Conservation (phyloP, 2,113 vertebrate species). For the Hydrolagus affinis region DNA sequence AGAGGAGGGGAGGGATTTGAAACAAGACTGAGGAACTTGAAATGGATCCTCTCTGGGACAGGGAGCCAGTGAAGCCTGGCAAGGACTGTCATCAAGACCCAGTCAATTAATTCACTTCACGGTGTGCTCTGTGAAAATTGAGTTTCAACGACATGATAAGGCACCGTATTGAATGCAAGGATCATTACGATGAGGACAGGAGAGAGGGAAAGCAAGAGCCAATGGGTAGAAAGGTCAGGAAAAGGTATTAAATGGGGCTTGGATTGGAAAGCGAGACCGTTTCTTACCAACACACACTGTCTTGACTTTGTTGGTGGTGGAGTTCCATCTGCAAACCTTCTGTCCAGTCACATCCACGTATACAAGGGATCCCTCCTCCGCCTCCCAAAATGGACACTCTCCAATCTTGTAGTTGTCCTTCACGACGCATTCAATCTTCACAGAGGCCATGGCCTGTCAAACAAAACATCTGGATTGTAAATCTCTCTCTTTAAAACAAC, state of each 20-base stretch:
- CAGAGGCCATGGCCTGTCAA: conserved; percentile 60
- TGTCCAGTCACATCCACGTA: conserved; percentile 71
- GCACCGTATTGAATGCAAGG: too few relatives aligned
- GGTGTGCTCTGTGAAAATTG: too few relatives aligned
- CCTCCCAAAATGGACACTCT: conserved; percentile 86
- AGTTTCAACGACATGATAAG: too few relatives aligned
- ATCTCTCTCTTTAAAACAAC: background rate
- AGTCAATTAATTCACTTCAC: too few relatives aligned
- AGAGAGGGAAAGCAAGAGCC: too few relatives aligned
- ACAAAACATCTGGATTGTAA: background rate
- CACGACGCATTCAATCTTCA: conserved; percentile 67
- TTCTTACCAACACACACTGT: conserved; percentile 63
- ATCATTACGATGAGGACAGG: too few relatives aligned
- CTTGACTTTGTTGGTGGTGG: conserved; percentile 49
- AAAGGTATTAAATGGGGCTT: background rate
- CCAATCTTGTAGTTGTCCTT: conserved; percentile 52
- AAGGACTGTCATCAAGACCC: too few relatives aligned
- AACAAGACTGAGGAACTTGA: too few relatives aligned
- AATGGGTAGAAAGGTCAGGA: too few relatives aligned
- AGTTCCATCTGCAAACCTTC: conserved; percentile 71
- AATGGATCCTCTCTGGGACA: too few relatives aligned
- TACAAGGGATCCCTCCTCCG: conserved; percentile 60
- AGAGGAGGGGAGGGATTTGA: too few relatives aligned
- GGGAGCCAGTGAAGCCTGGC: too few relatives aligned
- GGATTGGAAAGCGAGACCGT: background rate